Evolutionary conservation across 2,888 invertebrate species (phyloP).

Genomic region (Nemurella pictetii): DNA sequence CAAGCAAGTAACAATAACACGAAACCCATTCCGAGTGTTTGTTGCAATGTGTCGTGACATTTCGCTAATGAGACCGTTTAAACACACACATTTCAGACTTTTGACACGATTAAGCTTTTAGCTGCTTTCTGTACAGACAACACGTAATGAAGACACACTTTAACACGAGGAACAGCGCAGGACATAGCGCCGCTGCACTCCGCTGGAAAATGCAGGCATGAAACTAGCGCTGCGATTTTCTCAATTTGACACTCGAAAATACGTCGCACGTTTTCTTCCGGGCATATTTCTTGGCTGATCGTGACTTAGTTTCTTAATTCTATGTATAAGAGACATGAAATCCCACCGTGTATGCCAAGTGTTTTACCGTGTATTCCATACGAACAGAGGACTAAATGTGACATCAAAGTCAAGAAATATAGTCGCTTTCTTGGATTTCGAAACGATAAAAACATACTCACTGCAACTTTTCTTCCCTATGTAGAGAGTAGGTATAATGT

Average conservation of each 20-base stretch:
- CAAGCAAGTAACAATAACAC: too few relatives aligned
- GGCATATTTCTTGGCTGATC: too few relatives aligned
- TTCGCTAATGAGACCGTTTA: background rate
- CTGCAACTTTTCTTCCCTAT: background rate
- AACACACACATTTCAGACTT: background rate
- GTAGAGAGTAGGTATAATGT: background rate
- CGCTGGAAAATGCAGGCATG: too few relatives aligned
- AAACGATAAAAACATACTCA: background rate
- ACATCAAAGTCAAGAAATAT: background rate
- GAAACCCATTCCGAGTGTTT: background rate
- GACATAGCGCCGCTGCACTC: too few relatives aligned
- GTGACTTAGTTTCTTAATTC: too few relatives aligned
- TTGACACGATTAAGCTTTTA: constrained; percentile 19
- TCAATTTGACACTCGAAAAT: too few relatives aligned
- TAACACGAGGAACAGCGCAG: too few relatives aligned
- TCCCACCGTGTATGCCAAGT: background rate
- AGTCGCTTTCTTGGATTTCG: background rate
- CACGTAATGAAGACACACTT: constrained; percentile 9
- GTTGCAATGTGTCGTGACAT: background rate
- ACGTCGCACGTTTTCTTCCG: too few relatives aligned
- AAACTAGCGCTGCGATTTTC: too few relatives aligned
- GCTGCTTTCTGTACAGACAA: background rate
- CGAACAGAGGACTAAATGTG: background rate
- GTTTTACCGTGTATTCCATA: background rate
- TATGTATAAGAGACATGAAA: too few relatives aligned